These are phyloP conservation scores for Drosophila dives DNA, from an alignment of 2,888 invertebrate genomes.

Conservation along the genomic window DNA sequence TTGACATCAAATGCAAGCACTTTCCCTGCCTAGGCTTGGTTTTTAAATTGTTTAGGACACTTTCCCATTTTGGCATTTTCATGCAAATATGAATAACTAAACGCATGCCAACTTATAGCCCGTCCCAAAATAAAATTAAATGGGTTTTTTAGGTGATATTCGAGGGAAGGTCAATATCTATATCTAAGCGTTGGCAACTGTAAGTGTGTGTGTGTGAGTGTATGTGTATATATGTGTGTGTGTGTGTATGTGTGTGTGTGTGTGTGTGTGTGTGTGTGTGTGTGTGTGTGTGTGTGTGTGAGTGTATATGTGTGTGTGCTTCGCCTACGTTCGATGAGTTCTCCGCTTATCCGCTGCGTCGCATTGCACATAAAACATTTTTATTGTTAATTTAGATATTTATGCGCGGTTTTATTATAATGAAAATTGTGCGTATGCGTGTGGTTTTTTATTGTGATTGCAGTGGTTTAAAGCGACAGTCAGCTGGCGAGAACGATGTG, in stretches of 20 bases:
- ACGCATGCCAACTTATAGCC: slow-evolving; percentile 60
- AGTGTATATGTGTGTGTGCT: background rate
- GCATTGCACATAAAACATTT: slow-evolving; percentile 78
- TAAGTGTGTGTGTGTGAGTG: background rate
- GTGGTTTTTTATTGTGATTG: slow-evolving; percentile 80
- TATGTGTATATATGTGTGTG: slow-evolving; percentile 3
- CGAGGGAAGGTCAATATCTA: slow-evolving; percentile 60
- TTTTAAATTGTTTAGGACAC: slow-evolving; percentile 65
- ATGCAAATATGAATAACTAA: slow-evolving; percentile 70
- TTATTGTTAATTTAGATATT: slow-evolving; percentile 80
- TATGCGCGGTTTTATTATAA: slow-evolving; percentile 79
- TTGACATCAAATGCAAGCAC: slow-evolving; percentile 30
- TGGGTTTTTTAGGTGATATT: background rate
- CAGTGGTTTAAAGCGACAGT: slow-evolving; percentile 55
- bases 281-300: slow-evolving; percentile 8
- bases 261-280: background rate
- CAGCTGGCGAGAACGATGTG: background rate
- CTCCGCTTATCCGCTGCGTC: slow-evolving; percentile 45
- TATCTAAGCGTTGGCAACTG: slow-evolving; percentile 27
- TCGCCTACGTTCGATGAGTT: slow-evolving; percentile 26
- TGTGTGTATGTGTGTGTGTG: slow-evolving; percentile 7
- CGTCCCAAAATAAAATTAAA: background rate
- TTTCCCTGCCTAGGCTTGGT: slow-evolving; percentile 12
- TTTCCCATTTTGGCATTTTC: slow-evolving; percentile 57
- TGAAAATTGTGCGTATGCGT: slow-evolving; percentile 79